A percentile compares a stretch with the other conserved stretches of the same genome.
Evolutionary conservation across 2,888 invertebrate genomes (phyloP).

Genomic region (Malthinus flaveolus): DNA sequence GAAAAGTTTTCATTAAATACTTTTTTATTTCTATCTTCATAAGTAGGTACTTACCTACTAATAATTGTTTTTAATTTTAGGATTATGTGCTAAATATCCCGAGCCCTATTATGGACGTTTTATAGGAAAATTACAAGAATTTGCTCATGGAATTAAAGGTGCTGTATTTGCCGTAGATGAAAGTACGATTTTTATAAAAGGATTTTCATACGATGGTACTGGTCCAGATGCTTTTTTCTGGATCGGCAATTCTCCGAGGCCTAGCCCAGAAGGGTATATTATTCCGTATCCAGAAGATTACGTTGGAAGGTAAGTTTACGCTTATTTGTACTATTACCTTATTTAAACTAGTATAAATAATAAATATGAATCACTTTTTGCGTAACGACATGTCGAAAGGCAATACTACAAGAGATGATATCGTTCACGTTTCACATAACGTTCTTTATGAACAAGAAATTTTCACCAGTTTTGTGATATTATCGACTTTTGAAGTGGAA

Average conservation of each 20-base stretch:
- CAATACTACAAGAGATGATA: no score
- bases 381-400: no score
- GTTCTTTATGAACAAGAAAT: no score
- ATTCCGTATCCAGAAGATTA: conserved; percentile 88
- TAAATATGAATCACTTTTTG: no score
- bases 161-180: conserved; percentile 88
- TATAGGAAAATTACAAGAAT: conserved; percentile 73
- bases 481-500: no score
- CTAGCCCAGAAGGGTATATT: conserved; percentile 80
- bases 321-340: no score
- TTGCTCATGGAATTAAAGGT: conserved; percentile 80
- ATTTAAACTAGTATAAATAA: no score
- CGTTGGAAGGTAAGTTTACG: conserved; percentile 68
- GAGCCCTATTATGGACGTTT: conserved; percentile 77
- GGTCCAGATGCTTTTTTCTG: conserved; percentile 90
- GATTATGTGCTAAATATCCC: conserved; percentile 46
- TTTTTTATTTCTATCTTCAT: background rate
- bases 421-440: no score
- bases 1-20: no score
- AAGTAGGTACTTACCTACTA: no score
- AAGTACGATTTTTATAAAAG: conserved; percentile 82
- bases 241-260: conserved; percentile 81
- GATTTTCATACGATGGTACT: conserved; percentile 86
- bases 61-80: conserved; percentile 38
- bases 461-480: no score